These are phyloP conservation scores for Galagoides demidoff DNA, from an alignment of 2,797 vertebrate species.

Conservation along the genomic window DNA sequence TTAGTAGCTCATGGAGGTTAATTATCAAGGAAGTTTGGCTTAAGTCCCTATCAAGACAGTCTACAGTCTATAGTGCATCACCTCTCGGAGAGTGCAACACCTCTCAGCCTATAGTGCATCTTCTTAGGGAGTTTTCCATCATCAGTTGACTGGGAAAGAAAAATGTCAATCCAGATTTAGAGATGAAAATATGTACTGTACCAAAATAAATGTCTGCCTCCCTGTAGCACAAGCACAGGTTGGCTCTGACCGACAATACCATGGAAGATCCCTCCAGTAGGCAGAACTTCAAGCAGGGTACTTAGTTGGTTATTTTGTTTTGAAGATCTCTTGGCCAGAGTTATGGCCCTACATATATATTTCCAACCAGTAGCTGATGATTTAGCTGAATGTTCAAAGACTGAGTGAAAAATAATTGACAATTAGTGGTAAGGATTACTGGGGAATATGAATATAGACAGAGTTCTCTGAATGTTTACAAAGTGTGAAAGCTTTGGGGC, in stretches of 20 bases:
- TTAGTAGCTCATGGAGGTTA: neutral
- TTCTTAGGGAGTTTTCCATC: neutral
- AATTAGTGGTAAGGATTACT: neutral
- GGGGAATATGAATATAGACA: neutral
- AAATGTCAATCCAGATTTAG: neutral
- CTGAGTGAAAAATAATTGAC: neutral
- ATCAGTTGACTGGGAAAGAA: neutral
- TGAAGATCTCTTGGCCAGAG: neutral
- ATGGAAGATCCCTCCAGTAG: neutral
- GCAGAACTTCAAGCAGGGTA: neutral
- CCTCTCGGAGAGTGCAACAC: no score
- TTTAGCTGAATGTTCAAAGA: neutral
- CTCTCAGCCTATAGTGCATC: neutral
- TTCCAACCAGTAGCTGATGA: neutral
- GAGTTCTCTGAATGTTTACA: neutral
- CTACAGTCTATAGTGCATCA: neutral
- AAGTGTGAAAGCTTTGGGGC: neutral
- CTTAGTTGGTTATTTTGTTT: neutral
- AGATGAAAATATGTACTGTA: neutral
- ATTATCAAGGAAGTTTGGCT: neutral
- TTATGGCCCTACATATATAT: neutral
- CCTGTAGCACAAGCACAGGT: neutral
- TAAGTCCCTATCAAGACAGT: neutral
- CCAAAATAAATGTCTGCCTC: neutral
- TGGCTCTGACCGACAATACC: neutral